Evolutionary conservation across 2,797 vertebrate genomes (phyloP), one percentile per base, ranked within the genome.

Genomic region (Scyliorhinus canicula): DNA sequence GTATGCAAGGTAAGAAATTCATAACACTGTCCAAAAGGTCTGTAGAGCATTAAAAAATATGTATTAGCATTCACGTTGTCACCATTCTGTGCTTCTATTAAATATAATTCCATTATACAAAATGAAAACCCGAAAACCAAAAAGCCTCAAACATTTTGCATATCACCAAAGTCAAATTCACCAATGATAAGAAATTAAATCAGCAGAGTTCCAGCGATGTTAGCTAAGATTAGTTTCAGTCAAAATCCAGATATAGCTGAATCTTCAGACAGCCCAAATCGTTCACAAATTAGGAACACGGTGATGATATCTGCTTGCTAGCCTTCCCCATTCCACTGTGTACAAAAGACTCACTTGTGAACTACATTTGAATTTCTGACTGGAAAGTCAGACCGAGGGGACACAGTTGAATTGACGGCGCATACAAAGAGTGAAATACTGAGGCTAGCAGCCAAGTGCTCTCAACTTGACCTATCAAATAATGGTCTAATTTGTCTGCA

Each of bases 1-100:
- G 99, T 99, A 97, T 99, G 98, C 97, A 99, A 98, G 95, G 99
- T 99, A 96, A 99, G 98, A 97, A 99, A 99, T 97, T 99, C 99
- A 0, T 99, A 99, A 98, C 99, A 99, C 96, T 99, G 99, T 97
- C 99, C 99, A 97, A 99, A 99, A 97, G 99, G 99, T 98, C 99
- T 99, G 97, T 88, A 96, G 96, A 74, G 67, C 28, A 94, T 94
- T 7, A 52, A 71, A 93, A 94, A 55, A 93, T 35, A 26, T 35
- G 11, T n/a, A 94, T 94, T 69, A 94, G 50, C 67, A 50, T 74
- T n/a, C 14, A 52, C 8, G 67, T 52, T 88, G 28, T 0, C 44
- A 65, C 63, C 63, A 65, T 65, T 74, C 35, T 74, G 14, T n/a
- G 69, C 35, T 65, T 65, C 63, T 35, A 69, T 95, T 95, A 95